Base-by-base conservation (phyloP, 2,888 invertebrate species). In the Cactoblastis cactorum region DNA sequence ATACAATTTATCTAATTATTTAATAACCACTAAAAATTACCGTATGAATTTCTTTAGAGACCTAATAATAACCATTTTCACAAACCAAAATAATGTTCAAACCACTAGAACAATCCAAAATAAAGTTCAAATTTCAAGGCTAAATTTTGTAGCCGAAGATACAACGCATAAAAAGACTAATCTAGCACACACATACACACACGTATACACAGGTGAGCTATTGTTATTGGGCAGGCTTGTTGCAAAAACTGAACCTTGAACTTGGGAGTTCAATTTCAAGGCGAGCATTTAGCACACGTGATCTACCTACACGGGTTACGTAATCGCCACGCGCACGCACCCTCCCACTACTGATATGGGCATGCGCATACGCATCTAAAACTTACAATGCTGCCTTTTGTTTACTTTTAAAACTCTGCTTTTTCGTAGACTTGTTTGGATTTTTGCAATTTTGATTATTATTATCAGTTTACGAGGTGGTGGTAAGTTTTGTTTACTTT, bases 191-290 rank as follows among this genome's bases (percentile, higher is more conserved):
- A 58, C 56, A 58, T 54, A 61, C 53, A 49, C 59, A 67, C 66
- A 57, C n/a, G n/a, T n/a, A n/a, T n/a, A n/a, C 71, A 73, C 69
- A 76, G 67, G 69, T 50, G 57, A 62, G 55, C 72, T 72, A 77
- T 82, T 82, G 77, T 81, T 78, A 67, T 74, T 80, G 69, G 69
- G 58, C 65, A 62, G 62, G 60, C 59, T 58, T 56, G 66, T 69
- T 76, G 83, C 82, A 87, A 88, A 89, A 87, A 88, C 77, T 68
- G 72, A 82, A 74, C 88, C 89, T 89, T 89, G 89, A 89, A 89
- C 89, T 80, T 74, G 53, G 59, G 78, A 83, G 88, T 86, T 88
- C 86, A 84, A 69, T 63, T 74, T 78, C 86, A 88, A 88, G 88
- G 88, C 77, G 72, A 85, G 67, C 68, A 67, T 65, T 67, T 60